These are phyloP conservation scores for Paraplagusia blochii DNA, from an alignment of 2,113 vertebrate species.

Conservation along the genomic window DNA sequence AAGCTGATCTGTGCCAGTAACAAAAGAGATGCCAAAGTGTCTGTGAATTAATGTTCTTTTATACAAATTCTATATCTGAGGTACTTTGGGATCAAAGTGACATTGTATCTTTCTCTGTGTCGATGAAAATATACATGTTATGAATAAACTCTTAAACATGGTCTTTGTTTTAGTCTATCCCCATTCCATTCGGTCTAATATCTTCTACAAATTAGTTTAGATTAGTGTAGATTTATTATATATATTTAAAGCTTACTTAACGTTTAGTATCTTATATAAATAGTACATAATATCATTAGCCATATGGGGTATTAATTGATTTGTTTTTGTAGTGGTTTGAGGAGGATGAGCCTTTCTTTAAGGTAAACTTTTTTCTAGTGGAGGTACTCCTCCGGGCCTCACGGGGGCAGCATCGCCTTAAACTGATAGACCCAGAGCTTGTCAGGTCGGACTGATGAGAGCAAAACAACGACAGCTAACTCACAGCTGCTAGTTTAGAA, in stretches of 20 bases:
- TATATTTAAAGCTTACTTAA: too few species aligned
- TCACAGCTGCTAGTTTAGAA: too few species aligned
- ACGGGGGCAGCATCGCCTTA: constrained; percentile 15
- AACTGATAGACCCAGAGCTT: not conserved
- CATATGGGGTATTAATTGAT: too few species aligned
- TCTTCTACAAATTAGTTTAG: too few species aligned
- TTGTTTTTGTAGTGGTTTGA: too few species aligned
- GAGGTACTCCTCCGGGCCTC: constrained; percentile 17
- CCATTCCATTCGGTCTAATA: not conserved
- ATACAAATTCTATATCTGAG: constrained; percentile 38
- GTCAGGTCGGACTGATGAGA: not conserved
- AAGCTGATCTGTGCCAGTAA: constrained; percentile 24
- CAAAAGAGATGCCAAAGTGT: constrained; percentile 41
- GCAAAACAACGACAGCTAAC: too few species aligned
- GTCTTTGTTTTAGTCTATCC: not conserved
- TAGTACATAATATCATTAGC: too few species aligned
- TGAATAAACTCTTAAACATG: constrained; percentile 10
- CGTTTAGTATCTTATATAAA: too few species aligned
- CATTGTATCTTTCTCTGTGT: constrained; percentile 46
- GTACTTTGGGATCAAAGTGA: constrained; percentile 56
- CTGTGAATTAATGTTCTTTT: constrained; percentile 37
- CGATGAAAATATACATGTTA: constrained; percentile 28
- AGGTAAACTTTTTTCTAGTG: too few species aligned
- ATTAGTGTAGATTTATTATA: too few species aligned
- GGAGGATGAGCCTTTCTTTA: too few species aligned